phyloP scores from a whole-genome alignment of 2,113 vertebrate genomes.

The Nycticorax nycticorax region DNA sequence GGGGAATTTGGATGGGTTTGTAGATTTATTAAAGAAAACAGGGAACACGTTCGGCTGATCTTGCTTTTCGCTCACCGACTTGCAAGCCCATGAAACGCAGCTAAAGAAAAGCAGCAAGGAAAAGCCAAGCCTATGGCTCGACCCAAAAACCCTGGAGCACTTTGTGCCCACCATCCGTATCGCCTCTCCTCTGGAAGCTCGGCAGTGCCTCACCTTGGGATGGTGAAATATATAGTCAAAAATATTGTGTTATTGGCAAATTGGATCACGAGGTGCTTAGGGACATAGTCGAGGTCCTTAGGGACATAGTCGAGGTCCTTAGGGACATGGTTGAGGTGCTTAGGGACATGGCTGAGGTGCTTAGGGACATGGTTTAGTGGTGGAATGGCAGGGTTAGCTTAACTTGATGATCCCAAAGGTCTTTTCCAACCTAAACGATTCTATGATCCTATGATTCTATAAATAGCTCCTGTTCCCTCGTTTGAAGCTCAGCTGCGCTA shows the following conservation, averaged over 20 bases:
- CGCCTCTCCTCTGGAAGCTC: not conserved
- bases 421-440: no score
- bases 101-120: not conserved
- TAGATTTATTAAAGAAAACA: not conserved
- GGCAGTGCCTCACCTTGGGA: not conserved
- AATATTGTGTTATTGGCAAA: accelerated
- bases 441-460: no score
- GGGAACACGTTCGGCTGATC: not conserved
- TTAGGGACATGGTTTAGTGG: no score
- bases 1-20: not conserved
- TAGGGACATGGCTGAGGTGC: no score
- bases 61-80: not conserved
- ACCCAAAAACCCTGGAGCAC: not conserved
- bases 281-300: no score
- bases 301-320: no score
- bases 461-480: not conserved
- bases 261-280: no score
- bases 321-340: no score
- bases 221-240: not conserved
- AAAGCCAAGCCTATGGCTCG: not conserved
- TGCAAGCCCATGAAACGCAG: accelerated
- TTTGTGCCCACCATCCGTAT: not conserved
- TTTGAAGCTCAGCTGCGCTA: not conserved
- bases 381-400: no score
- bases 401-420: no score